Conservation (phyloP, 2,113 vertebrate genomes). For the Leucopsar rothschildi region DNA sequence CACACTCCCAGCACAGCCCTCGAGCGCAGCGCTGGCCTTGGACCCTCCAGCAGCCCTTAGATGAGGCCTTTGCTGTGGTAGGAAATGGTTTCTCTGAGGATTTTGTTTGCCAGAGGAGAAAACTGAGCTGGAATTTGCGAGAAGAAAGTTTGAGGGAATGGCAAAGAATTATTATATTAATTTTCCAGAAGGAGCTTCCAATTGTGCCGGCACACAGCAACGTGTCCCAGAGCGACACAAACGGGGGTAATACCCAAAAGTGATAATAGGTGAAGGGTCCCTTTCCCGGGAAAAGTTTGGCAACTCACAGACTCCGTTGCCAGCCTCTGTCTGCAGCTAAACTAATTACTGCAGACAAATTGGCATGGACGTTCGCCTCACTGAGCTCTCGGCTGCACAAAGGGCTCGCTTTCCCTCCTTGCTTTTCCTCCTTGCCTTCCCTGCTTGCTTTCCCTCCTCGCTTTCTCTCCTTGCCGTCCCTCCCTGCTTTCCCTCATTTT, state of each 20-base stretch:
- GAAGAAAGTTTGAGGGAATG: not conserved
- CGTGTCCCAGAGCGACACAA: fast-evolving
- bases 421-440: not conserved
- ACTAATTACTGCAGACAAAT: conserved; percentile 47
- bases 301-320: not conserved
- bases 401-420: not conserved
- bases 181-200: conserved; percentile 1
- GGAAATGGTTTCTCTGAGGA: not conserved
- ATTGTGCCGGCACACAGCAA: not conserved
- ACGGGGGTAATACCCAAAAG: not conserved
- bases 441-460: not conserved
- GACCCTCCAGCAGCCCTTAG: not conserved
- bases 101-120: conserved; percentile 7
- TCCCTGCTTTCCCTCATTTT: not conserved
- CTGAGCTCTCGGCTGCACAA: conserved; percentile 3
- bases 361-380: not conserved
- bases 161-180: not conserved
- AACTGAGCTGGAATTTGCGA: not conserved
- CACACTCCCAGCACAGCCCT: not conserved
- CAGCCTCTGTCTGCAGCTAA: not conserved
- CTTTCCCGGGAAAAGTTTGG: not conserved
- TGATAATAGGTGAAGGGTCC: not conserved
- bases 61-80: not conserved
- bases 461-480: not conserved
- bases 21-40: not conserved